Evolutionary conservation across 2,888 invertebrate species (phyloP), one percentile per base, ranked within the genome.

Genomic region (Campoplex nolae): DNA sequence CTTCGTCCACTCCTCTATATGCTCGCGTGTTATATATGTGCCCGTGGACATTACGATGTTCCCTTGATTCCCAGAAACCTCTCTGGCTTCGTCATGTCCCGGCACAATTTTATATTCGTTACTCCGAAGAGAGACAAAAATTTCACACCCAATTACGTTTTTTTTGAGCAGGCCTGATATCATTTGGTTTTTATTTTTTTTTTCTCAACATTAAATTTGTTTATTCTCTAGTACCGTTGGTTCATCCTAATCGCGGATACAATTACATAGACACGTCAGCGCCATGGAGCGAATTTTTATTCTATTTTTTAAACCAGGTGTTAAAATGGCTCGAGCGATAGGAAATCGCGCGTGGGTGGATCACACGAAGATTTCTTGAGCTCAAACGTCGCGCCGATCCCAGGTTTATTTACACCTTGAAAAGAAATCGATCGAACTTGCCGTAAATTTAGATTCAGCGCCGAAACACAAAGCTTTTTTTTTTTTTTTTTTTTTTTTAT

Each of bases 321-420:
- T 93, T 92, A 93, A 67, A 67, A 77, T 93, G 93, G 92, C 93
- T 93, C 92, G 62, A 90, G 92, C 92, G 93, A 93, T 93, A 93
- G 93, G 91, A 92, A 91, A 91, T 92, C 91, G 92, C 90, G 93
- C 93, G 93, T 93, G 93, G 93, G 93, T 92, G 92, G 92, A 92
- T 90, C 89, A 77, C 71, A 82, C 89, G 88, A 88, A 85, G 85
- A 80, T 86, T 90, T 88, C 48, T 74, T 54, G 78, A 70, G 28
- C 62, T 42, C 58, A 68, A n/a, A 23, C 45, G 62, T 45, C 62
- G 38, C 48, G 54, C 32, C 58, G 56, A 56, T 58, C 58, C 48
- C 32, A n/a, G 3, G 23, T 38, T 77, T 77, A n/a, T 23, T 51
- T 68, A 32, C 38, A 67, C 16, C 23, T 67, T 45, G 35, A 13